Base-by-base conservation (phyloP, 2,888 invertebrate species). In the Acheta domesticus region DNA sequence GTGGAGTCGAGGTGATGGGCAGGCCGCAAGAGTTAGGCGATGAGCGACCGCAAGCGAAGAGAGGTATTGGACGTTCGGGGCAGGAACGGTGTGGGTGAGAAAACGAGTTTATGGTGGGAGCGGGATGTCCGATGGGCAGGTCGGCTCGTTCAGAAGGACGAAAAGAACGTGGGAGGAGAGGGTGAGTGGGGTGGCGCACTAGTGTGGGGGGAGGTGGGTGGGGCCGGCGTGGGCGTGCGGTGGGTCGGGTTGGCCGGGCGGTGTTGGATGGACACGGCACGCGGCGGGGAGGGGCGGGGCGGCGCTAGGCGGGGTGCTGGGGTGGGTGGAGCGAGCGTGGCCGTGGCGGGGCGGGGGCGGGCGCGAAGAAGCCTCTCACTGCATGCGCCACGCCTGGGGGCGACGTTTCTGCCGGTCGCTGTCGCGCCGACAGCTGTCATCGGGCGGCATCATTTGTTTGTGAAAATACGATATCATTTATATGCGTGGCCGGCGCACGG, bases 401-500 rank as follows among this genome's bases (percentile, higher is more conserved):
- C 62, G 62, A 62, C 62, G 62, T n/a, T 62, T 62, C 62, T 62
- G 62, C 62, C 62, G 62, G 62, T 62, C 62, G 62, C 62, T 62
- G 62, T 62, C 62, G 62, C 62, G 62, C 62, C 62, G 62, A 62
- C 62, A 62, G 62, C 62, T 62, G 62, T 62, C 62, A 62, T 62
- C 62, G 62, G 62, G n/a, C 62, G 62, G 62, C 62, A 62, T 62
- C 62, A 62, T 62, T 62, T 62, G 62, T 62, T 62, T 62, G 62
- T 62, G 62, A 62, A 62, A 62, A 62, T 62, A 62, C 62, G 62
- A 62, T 62, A 62, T 62, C 62, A 62, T 62, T 62, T 62, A 62
- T 62, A 62, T 62, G 62, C 62, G 62, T 62, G 62, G 62, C 62
- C 62, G 62, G 62, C 62, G 62, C 62, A 62, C 16, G 62, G 62